These are phyloP conservation scores for Nephrotoma appendiculata DNA, from an alignment of 2,888 invertebrate species.

Conservation along the genomic window DNA sequence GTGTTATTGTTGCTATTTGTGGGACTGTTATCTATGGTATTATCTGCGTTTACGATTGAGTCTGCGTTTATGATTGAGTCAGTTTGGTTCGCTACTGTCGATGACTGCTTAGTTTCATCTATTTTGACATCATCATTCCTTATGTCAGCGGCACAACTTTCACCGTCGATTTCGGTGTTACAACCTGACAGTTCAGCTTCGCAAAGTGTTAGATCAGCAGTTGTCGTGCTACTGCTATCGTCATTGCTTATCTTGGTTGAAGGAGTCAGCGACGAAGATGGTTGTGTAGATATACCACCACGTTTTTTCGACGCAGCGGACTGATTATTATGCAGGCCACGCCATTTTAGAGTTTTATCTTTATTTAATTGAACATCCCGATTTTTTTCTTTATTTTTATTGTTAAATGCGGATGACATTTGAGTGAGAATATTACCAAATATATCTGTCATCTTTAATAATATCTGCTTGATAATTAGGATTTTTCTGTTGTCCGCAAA, in stretches of 20 bases:
- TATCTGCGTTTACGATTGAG: background rate
- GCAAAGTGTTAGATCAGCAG: background rate
- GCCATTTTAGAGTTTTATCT: constrained; percentile 32
- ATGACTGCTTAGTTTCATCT: background rate
- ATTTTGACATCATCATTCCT: background rate
- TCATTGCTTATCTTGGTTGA: background rate
- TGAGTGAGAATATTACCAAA: constrained; percentile 26
- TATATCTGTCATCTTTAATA: constrained; percentile 23
- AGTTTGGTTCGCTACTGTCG: background rate
- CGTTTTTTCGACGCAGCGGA: constrained; percentile 30
- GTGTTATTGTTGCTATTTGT: background rate
- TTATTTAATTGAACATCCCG: constrained; percentile 25
- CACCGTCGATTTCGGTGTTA: background rate
- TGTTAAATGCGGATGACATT: constrained; percentile 28
- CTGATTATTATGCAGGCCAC: constrained; percentile 29
- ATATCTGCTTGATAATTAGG: background rate
- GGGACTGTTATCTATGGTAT: background rate
- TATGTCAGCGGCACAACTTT: background rate
- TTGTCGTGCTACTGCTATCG: background rate
- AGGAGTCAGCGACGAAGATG: background rate
- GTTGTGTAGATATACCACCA: constrained; percentile 22
- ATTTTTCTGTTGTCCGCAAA: background rate
- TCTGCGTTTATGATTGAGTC: background rate
- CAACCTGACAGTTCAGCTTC: background rate
- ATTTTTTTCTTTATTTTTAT: constrained; percentile 8